Conservation (phyloP, 2,888 invertebrate species). For the Hyposoter didymator region DNA sequence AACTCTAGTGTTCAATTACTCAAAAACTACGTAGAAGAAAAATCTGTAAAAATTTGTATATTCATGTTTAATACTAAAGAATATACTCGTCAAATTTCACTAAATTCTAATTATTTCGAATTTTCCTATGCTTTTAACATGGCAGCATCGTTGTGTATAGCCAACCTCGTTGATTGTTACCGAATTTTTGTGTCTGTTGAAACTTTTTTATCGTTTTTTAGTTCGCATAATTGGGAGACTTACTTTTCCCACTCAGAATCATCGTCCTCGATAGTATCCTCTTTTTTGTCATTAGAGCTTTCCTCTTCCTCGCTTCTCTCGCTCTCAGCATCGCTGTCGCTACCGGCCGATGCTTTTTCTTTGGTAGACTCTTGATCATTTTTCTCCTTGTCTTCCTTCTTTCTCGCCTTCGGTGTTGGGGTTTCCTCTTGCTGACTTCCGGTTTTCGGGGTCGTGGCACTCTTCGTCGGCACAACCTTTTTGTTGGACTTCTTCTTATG, state of each 20-base stretch:
- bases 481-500: conserved; percentile 86
- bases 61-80: too few relatives aligned
- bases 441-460: conserved; percentile 57
- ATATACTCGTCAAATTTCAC: too few relatives aligned
- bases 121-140: too few relatives aligned
- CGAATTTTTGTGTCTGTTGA: too few relatives aligned
- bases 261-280: conserved; percentile 88
- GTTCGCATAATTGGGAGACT: conserved; percentile 19
- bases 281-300: conserved; percentile 86
- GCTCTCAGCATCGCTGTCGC: conserved; percentile 85
- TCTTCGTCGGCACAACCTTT: conserved; percentile 75
- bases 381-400: conserved; percentile 78
- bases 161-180: too few relatives aligned
- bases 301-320: conserved; percentile 86
- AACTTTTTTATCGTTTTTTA: too few relatives aligned
- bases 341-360: conserved; percentile 77
- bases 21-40: too few relatives aligned
- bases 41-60: too few relatives aligned
- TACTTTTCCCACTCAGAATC: conserved; percentile 95
- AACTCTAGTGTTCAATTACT: too few relatives aligned
- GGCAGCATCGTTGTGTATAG: too few relatives aligned
- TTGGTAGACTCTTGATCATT: conserved; percentile 74
- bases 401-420: conserved; percentile 76
- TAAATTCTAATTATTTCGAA: too few relatives aligned
- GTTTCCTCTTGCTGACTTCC: conserved; percentile 70